Percentiles rank a stretch among this genome's conserved stretches.
Evolutionary conservation across 2,888 invertebrate species (phyloP).

Genomic region (Dorcus hopei): DNA sequence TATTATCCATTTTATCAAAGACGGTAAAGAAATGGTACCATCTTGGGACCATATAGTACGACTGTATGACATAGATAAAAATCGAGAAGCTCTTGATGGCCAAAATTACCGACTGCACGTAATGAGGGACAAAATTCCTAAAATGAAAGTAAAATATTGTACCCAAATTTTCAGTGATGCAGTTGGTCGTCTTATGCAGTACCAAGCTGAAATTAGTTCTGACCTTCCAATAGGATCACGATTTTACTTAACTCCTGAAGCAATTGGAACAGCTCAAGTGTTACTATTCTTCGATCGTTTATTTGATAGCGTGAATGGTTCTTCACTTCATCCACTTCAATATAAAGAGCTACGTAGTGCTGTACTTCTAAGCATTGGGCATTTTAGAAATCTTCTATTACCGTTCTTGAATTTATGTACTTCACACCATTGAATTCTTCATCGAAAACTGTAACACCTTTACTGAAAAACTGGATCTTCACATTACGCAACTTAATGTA

Average conservation of each 20-base stretch:
- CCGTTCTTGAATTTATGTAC: background rate
- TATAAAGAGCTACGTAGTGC: too few relatives aligned
- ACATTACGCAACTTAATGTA: background rate
- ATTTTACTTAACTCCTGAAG: background rate
- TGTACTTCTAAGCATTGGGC: too few relatives aligned
- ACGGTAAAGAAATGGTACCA: background rate
- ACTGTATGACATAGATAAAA: constrained; percentile 22
- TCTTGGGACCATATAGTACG: constrained; percentile 17
- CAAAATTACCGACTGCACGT: constrained; percentile 25
- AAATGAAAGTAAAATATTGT: constrained; percentile 24
- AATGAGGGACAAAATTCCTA: constrained; percentile 21
- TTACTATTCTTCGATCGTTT: too few relatives aligned
- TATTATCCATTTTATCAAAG: background rate
- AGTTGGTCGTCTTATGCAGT: constrained; percentile 18
- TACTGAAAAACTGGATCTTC: background rate
- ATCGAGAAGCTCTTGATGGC: constrained; percentile 3
- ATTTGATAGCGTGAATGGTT: too few relatives aligned
- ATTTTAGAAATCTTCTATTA: background rate
- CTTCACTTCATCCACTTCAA: too few relatives aligned
- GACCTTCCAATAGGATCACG: background rate
- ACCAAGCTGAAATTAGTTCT: background rate
- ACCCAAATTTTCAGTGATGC: constrained; percentile 24
- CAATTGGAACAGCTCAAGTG: background rate
- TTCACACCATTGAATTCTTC: background rate
- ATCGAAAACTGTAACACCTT: background rate